Percentiles rank a stretch among this genome's conserved stretches.
Conservation (phyloP, 2,888 invertebrate genomes). For the Aphrophora alni region DNA sequence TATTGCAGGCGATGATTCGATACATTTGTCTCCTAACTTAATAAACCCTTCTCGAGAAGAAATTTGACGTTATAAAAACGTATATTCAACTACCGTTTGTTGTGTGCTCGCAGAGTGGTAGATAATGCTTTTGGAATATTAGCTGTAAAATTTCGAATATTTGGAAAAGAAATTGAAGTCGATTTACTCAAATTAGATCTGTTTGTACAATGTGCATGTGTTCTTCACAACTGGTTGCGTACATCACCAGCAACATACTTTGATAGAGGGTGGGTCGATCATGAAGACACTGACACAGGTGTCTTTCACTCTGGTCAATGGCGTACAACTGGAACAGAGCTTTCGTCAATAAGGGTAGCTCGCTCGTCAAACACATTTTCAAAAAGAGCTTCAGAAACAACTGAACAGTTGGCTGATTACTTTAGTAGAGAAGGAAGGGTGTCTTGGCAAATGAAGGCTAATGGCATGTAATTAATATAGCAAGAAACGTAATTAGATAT, state of each 20-base stretch:
- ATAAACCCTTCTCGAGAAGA: slow-evolving; percentile 41
- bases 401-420: background rate
- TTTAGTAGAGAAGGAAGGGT: too few relatives aligned
- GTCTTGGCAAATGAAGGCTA: too few relatives aligned
- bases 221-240: slow-evolving; percentile 14
- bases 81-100: slow-evolving; percentile 34
- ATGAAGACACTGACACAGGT: slow-evolving; percentile 2
- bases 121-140: slow-evolving; percentile 38
- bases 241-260: background rate
- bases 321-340: background rate
- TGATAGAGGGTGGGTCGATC: background rate
- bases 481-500: too few relatives aligned
- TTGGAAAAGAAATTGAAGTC: slow-evolving; percentile 26
- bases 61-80: slow-evolving; percentile 2
- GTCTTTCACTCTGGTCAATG: background rate
- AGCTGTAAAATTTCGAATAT: slow-evolving; percentile 24
- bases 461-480: too few relatives aligned
- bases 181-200: background rate
- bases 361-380: background rate
- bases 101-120: slow-evolving; percentile 18
- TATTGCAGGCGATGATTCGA: slow-evolving; percentile 44
- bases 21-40: slow-evolving; percentile 36
- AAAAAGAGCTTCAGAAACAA: background rate
- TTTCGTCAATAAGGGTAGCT: background rate
- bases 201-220: background rate